Conservation (phyloP, 2,888 invertebrate genomes). For the Hypercompe scribonia region DNA sequence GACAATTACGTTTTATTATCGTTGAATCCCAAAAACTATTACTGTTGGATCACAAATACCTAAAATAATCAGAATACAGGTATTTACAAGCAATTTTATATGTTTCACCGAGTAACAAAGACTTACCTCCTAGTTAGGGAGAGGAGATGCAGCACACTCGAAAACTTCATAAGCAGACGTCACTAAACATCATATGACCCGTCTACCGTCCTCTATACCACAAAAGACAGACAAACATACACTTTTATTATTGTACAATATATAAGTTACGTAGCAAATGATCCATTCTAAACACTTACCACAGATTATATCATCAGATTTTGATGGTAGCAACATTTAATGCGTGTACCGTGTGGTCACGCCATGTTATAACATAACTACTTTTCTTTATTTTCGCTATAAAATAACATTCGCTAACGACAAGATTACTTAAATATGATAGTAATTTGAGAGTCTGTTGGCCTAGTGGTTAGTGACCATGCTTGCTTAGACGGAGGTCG, state of each 20-base stretch:
- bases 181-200: no score
- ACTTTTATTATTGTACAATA: not conserved
- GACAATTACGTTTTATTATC: no score
- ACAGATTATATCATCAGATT: conserved; percentile 4
- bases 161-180: no score
- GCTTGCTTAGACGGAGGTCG: not conserved
- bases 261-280: conserved; percentile 15
- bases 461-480: not conserved
- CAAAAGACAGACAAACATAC: no score
- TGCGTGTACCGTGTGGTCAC: conserved; percentile 4
- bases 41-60: no score
- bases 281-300: not conserved
- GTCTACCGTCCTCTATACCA: no score
- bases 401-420: conserved; percentile 1
- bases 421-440: not conserved
- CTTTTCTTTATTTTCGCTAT: not conserved
- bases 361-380: not conserved
- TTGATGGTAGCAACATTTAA: conserved; percentile 13
- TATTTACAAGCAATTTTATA: no score
- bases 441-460: not conserved
- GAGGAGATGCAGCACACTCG: no score
- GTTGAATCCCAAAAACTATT: no score
- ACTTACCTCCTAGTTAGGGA: no score
- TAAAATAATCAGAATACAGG: no score
- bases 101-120: no score